Conservation (phyloP, 2,888 invertebrate species). For the Choreutis nemorana region DNA sequence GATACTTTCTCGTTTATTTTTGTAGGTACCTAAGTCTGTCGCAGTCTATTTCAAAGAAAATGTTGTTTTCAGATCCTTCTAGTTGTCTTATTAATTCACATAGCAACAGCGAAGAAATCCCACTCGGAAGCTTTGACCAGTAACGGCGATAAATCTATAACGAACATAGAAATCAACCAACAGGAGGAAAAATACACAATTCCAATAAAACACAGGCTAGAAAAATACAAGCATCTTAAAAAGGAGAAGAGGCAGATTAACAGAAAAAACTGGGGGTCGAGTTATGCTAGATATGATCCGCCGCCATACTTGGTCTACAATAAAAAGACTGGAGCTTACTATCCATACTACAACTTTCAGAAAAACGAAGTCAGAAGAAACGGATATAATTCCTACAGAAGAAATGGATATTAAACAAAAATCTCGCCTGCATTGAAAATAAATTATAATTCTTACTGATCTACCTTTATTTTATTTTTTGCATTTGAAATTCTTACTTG, state of each 20-base stretch:
- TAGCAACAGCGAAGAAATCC: constrained; percentile 8
- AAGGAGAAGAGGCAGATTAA: constrained; percentile 24
- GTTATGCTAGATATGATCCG: constrained; percentile 14
- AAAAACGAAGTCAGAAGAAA: constrained; percentile 21
- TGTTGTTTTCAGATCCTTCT: constrained; percentile 19
- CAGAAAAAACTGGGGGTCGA: constrained; percentile 11
- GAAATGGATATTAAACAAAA: too few relatives aligned
- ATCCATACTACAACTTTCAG: constrained; percentile 38
- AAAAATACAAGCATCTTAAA: constrained; percentile 8
- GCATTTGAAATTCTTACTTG: too few relatives aligned
- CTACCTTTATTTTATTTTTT: too few relatives aligned
- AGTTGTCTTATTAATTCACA: constrained; percentile 12
- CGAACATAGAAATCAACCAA: neutral
- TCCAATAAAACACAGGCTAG: neutral
- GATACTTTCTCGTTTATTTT: constrained; percentile 4
- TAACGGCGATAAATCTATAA: neutral
- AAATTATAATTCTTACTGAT: too few relatives aligned
- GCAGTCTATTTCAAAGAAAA: too few relatives aligned
- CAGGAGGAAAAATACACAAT: too few relatives aligned
- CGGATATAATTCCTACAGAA: too few relatives aligned
- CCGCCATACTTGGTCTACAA: constrained; percentile 50
- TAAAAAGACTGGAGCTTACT: constrained; percentile 40
- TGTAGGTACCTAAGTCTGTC: too few relatives aligned
- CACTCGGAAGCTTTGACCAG: neutral
- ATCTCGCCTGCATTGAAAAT: too few relatives aligned